These are phyloP conservation scores for Lates japonicus DNA, from an alignment of 2,797 vertebrate genomes.

Conservation along the genomic window DNA sequence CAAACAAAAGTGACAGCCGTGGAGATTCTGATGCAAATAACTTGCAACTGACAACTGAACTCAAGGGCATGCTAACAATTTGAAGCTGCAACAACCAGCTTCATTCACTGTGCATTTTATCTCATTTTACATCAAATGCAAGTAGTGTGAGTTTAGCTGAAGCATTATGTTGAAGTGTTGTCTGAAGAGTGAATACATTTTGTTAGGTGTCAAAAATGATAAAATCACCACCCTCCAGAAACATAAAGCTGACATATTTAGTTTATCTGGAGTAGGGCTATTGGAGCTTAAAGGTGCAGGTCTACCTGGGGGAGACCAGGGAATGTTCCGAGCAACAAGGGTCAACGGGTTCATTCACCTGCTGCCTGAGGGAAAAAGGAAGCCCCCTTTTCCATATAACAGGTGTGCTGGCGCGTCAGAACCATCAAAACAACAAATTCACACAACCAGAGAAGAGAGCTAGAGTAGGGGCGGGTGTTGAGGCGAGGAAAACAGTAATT, in stretches of 20 bases:
- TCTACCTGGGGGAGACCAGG: constrained; percentile 21
- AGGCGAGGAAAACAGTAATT: constrained; percentile 63
- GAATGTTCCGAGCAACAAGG: constrained; percentile 45
- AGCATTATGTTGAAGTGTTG: constrained; percentile 1
- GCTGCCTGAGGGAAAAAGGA: constrained; percentile 69
- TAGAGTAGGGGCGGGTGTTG: constrained; percentile 16
- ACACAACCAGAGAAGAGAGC: constrained; percentile 37
- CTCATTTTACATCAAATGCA: constrained; percentile 12
- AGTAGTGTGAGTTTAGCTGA: constrained; percentile 4
- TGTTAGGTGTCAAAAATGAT: not conserved
- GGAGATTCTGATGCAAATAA: constrained; percentile 34
- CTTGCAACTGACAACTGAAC: constrained; percentile 1
- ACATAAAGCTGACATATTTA: not conserved
- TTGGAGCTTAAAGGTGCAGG: not conserved
- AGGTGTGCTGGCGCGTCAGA: constrained; percentile 70
- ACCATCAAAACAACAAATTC: constrained; percentile 66
- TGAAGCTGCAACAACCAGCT: not conserved
- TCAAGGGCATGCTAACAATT: not conserved
- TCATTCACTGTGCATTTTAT: constrained; percentile 13
- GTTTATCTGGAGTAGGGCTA: not conserved
- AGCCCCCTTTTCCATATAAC: constrained; percentile 48
- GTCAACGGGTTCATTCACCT: constrained; percentile 80
- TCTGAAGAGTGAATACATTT: not conserved
- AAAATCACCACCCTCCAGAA: constrained; percentile 5
- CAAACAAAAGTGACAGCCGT: constrained; percentile 25